Evolutionary conservation across 2,888 invertebrate genomes (phyloP).

Genomic region (Ennomos quercinarius): DNA sequence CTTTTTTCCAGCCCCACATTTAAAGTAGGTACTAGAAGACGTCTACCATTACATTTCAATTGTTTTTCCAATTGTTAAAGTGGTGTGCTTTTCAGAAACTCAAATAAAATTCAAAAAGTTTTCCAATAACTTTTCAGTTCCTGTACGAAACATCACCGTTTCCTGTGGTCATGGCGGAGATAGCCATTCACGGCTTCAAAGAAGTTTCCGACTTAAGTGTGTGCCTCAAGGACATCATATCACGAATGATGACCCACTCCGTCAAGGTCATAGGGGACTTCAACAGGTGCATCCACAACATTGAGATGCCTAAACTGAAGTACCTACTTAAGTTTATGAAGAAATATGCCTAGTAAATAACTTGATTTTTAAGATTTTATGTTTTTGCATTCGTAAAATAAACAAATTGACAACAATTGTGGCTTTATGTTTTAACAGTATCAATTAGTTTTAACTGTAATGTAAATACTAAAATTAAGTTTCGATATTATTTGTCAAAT

Average conservation of each 20-base stretch:
- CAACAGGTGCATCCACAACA: constrained; percentile 80
- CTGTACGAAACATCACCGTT: constrained; percentile 81
- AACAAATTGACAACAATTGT: neutral
- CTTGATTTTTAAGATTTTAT: constrained; percentile 6
- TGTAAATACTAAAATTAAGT: constrained; percentile 33
- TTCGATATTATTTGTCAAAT: neutral
- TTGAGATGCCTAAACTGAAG: constrained; percentile 81
- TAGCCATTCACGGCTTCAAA: constrained; percentile 80
- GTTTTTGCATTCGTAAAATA: neutral
- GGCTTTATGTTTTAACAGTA: constrained; percentile 16
- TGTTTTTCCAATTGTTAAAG: too few species aligned
- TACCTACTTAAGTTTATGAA: constrained; percentile 81
- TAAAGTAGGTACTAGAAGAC: too few species aligned
- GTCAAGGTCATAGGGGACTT: constrained; percentile 82
- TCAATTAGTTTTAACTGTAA: constrained; percentile 21
- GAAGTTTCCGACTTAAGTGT: constrained; percentile 80
- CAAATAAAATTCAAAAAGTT: neutral
- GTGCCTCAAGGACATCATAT: constrained; percentile 79
- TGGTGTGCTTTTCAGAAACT: too few species aligned
- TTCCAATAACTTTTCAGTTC: constrained; percentile 62
- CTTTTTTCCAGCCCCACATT: too few species aligned
- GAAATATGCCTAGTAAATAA: constrained; percentile 68
- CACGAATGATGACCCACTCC: constrained; percentile 81
- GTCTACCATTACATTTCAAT: too few species aligned
- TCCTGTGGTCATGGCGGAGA: constrained; percentile 80